Conservation (phyloP, 2,113 vertebrate genomes). For the Rhineura floridana region DNA sequence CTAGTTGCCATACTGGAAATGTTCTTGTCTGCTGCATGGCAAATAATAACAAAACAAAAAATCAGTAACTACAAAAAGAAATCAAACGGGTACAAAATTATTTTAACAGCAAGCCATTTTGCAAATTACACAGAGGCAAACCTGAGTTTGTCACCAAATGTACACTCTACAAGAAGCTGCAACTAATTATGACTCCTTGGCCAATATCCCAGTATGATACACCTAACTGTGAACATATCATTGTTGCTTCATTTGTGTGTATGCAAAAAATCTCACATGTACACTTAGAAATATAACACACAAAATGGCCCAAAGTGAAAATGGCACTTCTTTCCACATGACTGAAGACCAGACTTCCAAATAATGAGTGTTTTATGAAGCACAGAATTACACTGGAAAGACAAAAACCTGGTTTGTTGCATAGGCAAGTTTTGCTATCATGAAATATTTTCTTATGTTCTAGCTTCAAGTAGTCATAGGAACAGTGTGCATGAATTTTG, state of each 20-base stretch:
- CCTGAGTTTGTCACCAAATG: not conserved
- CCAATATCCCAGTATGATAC: not conserved
- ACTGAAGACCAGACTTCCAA: not conserved
- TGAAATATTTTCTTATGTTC: not conserved
- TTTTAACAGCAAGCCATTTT: not conserved
- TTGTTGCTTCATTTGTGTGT: not conserved
- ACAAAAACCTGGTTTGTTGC: not conserved
- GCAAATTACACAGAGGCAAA: not conserved
- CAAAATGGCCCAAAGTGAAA: not conserved
- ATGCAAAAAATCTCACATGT: not conserved
- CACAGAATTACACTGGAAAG: not conserved
- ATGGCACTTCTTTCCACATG: not conserved
- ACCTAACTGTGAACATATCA: not conserved
- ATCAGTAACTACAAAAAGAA: conserved; percentile 32
- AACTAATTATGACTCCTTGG: conserved; percentile 25
- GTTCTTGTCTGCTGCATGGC: conserved; percentile 77
- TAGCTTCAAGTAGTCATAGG: not conserved
- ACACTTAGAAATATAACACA: not conserved
- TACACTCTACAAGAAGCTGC: not conserved
- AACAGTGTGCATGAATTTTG: not conserved
- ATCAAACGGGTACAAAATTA: conserved; percentile 7
- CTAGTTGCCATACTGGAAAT: conserved; percentile 85
- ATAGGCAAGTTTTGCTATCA: not conserved
- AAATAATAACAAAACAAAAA: conserved; percentile 47
- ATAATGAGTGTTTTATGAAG: not conserved